phyloP scores from a whole-genome alignment of 2,797 vertebrate genomes.

The Macropus fuliginosus region DNA sequence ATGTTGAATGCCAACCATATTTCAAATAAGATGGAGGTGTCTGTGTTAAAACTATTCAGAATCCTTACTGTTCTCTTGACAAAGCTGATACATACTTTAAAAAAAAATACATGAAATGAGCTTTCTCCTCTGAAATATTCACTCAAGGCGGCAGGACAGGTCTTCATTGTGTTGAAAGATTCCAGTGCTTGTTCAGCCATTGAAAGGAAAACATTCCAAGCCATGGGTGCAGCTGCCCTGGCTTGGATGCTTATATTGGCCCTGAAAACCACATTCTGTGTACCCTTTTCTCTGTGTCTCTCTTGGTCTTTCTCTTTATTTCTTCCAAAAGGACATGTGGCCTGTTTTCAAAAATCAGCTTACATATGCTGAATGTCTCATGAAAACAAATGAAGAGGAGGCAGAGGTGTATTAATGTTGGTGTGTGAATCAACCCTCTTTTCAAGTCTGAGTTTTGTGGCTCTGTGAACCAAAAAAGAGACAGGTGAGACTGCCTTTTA shows the following conservation, averaged over 20 bases:
- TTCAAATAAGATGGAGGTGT: slow-evolving; percentile 6
- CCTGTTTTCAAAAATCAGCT: slow-evolving; percentile 25
- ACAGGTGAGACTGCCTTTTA: background rate
- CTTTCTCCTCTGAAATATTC: background rate
- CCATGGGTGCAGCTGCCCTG: background rate
- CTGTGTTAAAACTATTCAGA: slow-evolving; percentile 5
- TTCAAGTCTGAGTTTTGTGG: slow-evolving; percentile 5
- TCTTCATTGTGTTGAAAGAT: background rate
- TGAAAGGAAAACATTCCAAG: background rate
- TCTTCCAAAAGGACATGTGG: background rate
- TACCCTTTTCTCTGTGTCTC: background rate
- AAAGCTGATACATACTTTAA: slow-evolving; percentile 21
- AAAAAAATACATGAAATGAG: background rate
- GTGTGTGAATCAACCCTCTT: background rate
- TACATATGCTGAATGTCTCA: slow-evolving; percentile 2
- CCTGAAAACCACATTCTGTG: background rate
- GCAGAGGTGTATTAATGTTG: slow-evolving; percentile 1
- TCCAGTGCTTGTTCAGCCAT: background rate
- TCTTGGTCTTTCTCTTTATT: slow-evolving; percentile 22
- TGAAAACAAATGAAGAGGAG: slow-evolving; percentile 25
- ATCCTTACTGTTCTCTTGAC: slow-evolving; percentile 27
- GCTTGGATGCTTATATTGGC: background rate
- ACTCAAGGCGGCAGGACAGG: background rate
- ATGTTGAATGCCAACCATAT: background rate
- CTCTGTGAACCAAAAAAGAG: background rate